Evolutionary conservation across 2,888 invertebrate genomes (phyloP).

Genomic region (Ischnura elegans): DNA sequence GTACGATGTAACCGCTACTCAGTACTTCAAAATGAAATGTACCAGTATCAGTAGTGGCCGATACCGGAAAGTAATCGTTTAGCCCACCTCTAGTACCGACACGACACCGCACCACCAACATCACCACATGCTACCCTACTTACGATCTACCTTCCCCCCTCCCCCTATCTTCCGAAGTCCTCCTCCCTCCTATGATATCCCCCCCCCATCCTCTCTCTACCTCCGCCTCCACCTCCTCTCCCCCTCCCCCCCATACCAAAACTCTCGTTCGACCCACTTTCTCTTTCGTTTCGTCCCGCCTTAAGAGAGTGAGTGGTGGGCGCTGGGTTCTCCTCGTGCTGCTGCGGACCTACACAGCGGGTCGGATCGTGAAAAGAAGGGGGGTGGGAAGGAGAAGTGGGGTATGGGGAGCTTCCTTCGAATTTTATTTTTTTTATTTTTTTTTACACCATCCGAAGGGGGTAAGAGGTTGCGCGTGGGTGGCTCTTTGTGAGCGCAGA

Average conservation of each 20-base stretch:
- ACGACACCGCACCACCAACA: neutral
- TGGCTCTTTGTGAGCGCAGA: conserved; percentile 19
- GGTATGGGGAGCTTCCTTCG: neutral
- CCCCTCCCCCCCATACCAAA: conserved; percentile 2
- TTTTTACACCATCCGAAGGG: neutral
- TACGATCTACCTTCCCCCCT: neutral
- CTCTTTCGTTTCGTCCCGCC: conserved; percentile 66
- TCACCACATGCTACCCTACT: neutral
- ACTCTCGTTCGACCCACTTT: conserved; percentile 62
- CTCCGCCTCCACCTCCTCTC: neutral
- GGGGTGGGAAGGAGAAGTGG: neutral
- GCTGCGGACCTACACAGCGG: conserved; percentile 2
- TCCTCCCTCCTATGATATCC: neutral
- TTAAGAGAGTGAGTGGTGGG: conserved; percentile 58
- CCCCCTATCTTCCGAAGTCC: neutral
- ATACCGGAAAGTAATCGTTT: no score
- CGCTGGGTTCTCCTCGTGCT: conserved; percentile 52
- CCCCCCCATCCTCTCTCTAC: neutral
- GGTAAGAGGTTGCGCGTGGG: conserved; percentile 34
- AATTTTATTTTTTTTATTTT: no score
- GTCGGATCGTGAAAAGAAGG: neutral
- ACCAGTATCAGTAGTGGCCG: no score
- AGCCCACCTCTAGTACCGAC: no score
- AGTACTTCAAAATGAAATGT: no score
- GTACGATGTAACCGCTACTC: no score